phyloP scores from a whole-genome alignment of 1,140 invertebrate genomes.

The Papilio polytes region DNA sequence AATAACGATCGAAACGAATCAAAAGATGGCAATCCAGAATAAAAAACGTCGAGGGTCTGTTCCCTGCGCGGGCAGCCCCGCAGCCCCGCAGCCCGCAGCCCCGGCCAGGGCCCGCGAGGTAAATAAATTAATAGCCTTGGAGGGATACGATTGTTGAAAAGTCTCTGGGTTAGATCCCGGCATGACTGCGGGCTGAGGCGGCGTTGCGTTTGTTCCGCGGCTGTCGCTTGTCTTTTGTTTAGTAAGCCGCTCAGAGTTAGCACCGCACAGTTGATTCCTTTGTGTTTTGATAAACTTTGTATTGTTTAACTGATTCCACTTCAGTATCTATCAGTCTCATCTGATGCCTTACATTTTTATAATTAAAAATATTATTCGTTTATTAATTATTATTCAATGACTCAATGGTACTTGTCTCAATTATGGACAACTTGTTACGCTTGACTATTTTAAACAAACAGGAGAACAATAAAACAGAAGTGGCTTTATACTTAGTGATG shows the following conservation, averaged over 20 bases:
- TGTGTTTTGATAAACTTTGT: not conserved
- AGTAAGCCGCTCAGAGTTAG: conserved; percentile 1
- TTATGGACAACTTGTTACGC: not conserved
- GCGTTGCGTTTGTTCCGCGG: not conserved
- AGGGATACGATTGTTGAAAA: conserved; percentile 7
- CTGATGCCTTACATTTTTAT: not conserved
- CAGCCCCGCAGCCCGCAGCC: not conserved
- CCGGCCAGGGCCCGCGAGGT: not conserved
- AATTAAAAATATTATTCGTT: not conserved
- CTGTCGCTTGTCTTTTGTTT: conserved; percentile 1
- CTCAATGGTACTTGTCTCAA: not conserved
- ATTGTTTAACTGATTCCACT: not conserved
- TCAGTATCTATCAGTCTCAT: not conserved
- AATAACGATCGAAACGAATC: not conserved
- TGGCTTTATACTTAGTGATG: not conserved
- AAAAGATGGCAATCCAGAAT: not conserved
- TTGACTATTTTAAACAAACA: not conserved
- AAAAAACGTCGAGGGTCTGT: not conserved
- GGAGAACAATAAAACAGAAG: conserved; percentile 3
- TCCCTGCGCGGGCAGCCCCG: too few species aligned
- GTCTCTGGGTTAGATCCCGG: not conserved
- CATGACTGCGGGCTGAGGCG: not conserved
- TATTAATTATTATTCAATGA: not conserved
- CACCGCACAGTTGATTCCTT: not conserved
- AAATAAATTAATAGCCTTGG: conserved; percentile 11